Evolutionary conservation across 2,888 invertebrate genomes (phyloP).

Genomic region (Chloroclysta siterata): DNA sequence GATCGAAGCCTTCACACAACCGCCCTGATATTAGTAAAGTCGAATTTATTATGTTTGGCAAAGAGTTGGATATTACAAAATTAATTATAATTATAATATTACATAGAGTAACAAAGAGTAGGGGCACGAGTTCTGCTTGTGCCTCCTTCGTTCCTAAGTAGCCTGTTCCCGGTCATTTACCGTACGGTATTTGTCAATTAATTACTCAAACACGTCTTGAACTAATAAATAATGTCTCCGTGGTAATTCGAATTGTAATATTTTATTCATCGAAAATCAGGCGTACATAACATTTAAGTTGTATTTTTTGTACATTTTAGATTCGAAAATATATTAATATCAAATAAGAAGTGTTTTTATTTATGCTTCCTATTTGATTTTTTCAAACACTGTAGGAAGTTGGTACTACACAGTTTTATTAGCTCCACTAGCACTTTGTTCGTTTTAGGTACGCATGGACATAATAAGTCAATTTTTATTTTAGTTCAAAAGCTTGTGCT

Average conservation of each 20-base stretch:
- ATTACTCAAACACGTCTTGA: slow-evolving; percentile 64
- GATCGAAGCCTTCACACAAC: slow-evolving; percentile 77
- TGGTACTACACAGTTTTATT: background rate
- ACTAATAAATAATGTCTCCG: slow-evolving; percentile 65
- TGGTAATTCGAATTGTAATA: slow-evolving; percentile 66
- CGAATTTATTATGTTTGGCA: slow-evolving; percentile 78
- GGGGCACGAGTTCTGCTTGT: slow-evolving; percentile 60
- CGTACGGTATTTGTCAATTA: slow-evolving; percentile 78
- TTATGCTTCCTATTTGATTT: slow-evolving; percentile 11
- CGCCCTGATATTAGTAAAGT: slow-evolving; percentile 81
- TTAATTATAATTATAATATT: slow-evolving; percentile 45
- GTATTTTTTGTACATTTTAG: slow-evolving; percentile 91
- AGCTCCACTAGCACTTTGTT: background rate
- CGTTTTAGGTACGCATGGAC: background rate
- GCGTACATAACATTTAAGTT: slow-evolving; percentile 87
- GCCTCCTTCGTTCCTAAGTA: slow-evolving; percentile 78
- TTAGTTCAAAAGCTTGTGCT: background rate
- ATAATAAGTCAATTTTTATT: background rate
- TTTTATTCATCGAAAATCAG: slow-evolving; percentile 75
- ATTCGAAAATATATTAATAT: slow-evolving; percentile 89
- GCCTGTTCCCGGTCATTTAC: slow-evolving; percentile 69
- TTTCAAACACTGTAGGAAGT: background rate
- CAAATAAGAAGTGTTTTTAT: slow-evolving; percentile 72
- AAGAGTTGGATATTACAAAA: slow-evolving; percentile 54
- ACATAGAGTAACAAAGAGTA: slow-evolving; percentile 52